A percentile compares a stretch with the other conserved stretches of the same genome.
Evolutionary conservation across 2,797 vertebrate species (phyloP).

Genomic region (Podargus strigoides): DNA sequence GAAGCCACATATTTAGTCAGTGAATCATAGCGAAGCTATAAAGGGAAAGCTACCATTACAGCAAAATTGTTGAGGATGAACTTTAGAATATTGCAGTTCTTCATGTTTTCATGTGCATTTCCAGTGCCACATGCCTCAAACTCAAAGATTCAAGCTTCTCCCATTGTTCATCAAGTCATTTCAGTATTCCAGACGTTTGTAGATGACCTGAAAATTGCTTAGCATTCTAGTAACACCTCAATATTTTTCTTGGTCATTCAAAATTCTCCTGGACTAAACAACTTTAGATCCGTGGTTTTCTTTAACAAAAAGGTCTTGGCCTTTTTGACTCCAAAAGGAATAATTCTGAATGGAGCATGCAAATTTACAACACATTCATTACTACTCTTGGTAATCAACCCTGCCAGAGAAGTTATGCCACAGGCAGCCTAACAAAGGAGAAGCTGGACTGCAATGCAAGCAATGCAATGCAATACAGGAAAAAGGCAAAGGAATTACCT

Average conservation of each 20-base stretch:
- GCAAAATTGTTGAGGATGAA: background rate
- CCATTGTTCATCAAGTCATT: background rate
- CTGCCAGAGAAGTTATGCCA: background rate
- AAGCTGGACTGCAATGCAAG: background rate
- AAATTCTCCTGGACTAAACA: background rate
- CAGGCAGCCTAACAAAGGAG: background rate
- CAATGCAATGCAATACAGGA: background rate
- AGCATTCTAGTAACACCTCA: background rate
- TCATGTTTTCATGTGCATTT: background rate
- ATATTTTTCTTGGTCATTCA: background rate
- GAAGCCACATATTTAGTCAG: conserved; percentile 68
- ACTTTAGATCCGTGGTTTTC: background rate
- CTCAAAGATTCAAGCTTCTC: background rate
- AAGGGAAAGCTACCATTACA: conserved; percentile 60
- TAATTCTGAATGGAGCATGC: background rate
- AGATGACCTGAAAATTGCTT: background rate
- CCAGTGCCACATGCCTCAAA: background rate
- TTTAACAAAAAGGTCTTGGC: background rate
- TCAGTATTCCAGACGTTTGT: background rate
- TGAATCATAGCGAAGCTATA: conserved; percentile 72
- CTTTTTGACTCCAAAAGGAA: background rate
- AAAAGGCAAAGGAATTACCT: background rate
- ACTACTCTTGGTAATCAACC: background rate
- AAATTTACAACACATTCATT: background rate
- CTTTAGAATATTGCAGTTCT: background rate